phyloP scores from a whole-genome alignment of 2,888 invertebrate species.

The Drosophila melanosoma region DNA sequence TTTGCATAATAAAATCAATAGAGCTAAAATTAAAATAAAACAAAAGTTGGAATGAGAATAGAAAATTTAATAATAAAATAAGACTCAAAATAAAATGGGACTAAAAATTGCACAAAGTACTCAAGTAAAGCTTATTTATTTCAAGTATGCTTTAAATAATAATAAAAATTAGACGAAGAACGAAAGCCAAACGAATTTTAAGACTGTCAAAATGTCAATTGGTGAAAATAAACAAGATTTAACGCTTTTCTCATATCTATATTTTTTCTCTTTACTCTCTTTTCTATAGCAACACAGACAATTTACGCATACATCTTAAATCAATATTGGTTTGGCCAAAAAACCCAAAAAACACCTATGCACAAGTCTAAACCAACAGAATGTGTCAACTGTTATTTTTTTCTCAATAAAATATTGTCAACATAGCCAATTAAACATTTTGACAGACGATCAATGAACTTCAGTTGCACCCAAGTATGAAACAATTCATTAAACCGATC shows the following conservation, averaged over 20 bases:
- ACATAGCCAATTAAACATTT: neutral
- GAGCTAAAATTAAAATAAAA: neutral
- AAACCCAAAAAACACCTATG: too few relatives aligned
- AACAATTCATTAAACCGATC: neutral
- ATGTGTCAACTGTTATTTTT: neutral
- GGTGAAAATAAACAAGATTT: neutral
- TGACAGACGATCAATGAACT: slow-evolving; percentile 20
- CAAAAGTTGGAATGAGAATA: neutral
- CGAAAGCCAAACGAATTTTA: neutral
- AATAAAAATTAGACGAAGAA: neutral
- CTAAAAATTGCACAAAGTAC: neutral
- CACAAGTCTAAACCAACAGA: neutral
- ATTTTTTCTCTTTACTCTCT: neutral
- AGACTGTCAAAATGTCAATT: neutral
- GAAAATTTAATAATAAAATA: neutral
- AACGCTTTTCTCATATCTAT: neutral
- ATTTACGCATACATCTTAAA: neutral
- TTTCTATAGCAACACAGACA: neutral
- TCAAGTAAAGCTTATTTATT: neutral
- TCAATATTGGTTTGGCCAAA: neutral
- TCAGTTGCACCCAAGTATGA: neutral
- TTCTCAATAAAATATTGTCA: neutral
- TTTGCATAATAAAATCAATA: neutral
- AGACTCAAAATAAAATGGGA: neutral
- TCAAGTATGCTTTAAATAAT: neutral